Conservation (phyloP, 2,888 invertebrate genomes). For the Erannis defoliaria region DNA sequence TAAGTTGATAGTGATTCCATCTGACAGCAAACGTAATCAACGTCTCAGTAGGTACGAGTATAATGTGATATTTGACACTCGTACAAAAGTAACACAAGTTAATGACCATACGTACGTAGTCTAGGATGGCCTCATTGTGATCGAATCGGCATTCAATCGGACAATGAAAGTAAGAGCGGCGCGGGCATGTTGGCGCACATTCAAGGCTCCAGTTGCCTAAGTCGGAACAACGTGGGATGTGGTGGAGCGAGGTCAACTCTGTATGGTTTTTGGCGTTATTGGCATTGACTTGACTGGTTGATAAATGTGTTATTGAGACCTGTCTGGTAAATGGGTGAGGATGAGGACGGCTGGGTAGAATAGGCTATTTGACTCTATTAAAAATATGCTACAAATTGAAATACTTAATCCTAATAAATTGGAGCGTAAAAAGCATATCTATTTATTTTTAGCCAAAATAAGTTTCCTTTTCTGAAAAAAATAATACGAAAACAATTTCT, state of each 20-base stretch:
- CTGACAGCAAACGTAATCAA: background rate
- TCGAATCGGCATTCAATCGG: constrained; percentile 67
- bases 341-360: background rate
- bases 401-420: too few species aligned
- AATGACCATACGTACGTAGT: constrained; percentile 48
- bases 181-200: constrained; percentile 67
- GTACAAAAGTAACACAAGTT: constrained; percentile 14
- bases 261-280: constrained; percentile 42
- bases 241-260: constrained; percentile 59
- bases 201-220: constrained; percentile 77
- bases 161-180: constrained; percentile 78
- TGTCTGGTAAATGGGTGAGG: constrained; percentile 4
- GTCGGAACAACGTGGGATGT: constrained; percentile 72
- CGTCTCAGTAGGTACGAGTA: background rate
- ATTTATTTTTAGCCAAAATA: too few species aligned
- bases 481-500: too few species aligned
- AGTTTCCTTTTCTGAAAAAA: too few species aligned
- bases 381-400: too few species aligned
- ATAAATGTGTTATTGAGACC: constrained; percentile 18
- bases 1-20: background rate
- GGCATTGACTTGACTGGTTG: constrained; percentile 33
- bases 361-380: too few species aligned
- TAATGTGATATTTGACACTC: constrained; percentile 11
- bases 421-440: too few species aligned
- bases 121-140: constrained; percentile 65